Conservation (phyloP, 2,888 invertebrate genomes). For the Heliconius aoede region DNA sequence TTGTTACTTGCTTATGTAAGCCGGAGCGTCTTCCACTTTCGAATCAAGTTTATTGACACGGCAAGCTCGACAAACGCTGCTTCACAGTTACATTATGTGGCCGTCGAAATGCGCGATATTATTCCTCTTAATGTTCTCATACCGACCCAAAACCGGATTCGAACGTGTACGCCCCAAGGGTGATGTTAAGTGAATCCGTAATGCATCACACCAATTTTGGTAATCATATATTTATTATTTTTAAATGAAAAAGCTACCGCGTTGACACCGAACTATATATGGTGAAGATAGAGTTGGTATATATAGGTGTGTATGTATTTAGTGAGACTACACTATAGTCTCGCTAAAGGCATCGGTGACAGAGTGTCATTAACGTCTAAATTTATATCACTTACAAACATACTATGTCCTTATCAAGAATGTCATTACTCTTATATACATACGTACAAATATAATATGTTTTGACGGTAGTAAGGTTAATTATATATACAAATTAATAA, state of each 20-base stretch:
- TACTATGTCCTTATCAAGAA: slow-evolving; percentile 1
- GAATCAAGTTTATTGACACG: slow-evolving; percentile 84
- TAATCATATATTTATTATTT: slow-evolving; percentile 50
- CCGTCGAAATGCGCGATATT: slow-evolving; percentile 60
- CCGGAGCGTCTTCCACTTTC: slow-evolving; percentile 83
- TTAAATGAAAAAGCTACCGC: slow-evolving; percentile 48
- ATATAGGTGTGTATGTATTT: slow-evolving; percentile 12
- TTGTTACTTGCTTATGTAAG: slow-evolving; percentile 83
- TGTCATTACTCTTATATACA: slow-evolving; percentile 16
- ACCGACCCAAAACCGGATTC: slow-evolving; percentile 55
- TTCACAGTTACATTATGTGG: slow-evolving; percentile 78
- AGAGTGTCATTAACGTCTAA: slow-evolving; percentile 18
- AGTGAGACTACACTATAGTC: neutral
- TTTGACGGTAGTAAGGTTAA: slow-evolving; percentile 40
- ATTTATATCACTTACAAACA: slow-evolving; percentile 16
- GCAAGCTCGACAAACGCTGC: slow-evolving; percentile 78
- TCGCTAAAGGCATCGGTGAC: slow-evolving; percentile 10
- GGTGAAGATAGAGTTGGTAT: slow-evolving; percentile 41
- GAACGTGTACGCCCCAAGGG: slow-evolving; percentile 49
- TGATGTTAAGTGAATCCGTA: slow-evolving; percentile 52
- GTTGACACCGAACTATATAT: slow-evolving; percentile 45
- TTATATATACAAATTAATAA: slow-evolving; percentile 61
- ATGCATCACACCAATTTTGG: slow-evolving; percentile 50
- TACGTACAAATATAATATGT: slow-evolving; percentile 36
- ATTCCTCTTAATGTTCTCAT: slow-evolving; percentile 58